A percentile compares a stretch with the other conserved stretches of the same genome.
These are phyloP conservation scores for Habropoda laboriosa DNA, from an alignment of 1,140 invertebrate species.

Conservation along the genomic window DNA sequence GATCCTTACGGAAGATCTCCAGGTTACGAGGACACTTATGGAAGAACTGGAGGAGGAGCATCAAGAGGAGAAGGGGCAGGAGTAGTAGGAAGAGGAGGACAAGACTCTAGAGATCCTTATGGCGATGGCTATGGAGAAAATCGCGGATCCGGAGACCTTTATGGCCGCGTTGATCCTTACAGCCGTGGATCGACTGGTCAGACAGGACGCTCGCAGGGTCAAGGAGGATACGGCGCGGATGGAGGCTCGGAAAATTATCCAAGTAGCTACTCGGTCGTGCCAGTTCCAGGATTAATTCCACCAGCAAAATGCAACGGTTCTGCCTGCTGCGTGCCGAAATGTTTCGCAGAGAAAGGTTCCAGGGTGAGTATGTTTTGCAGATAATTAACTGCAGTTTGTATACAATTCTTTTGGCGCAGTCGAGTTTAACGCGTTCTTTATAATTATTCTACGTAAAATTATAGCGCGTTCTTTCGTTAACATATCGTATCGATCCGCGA, in stretches of 20 bases:
- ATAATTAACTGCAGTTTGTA: too few species aligned
- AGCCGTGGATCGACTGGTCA: not conserved
- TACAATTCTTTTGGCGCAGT: too few species aligned
- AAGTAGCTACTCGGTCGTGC: constrained; percentile 80
- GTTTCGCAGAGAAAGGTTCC: constrained; percentile 96
- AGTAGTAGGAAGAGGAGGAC: not conserved
- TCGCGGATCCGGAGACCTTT: not conserved
- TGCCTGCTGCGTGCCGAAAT: constrained; percentile 90
- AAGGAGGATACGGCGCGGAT: constrained; percentile 50
- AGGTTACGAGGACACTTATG: constrained; percentile 31
- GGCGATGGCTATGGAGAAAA: not conserved
- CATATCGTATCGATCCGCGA: too few species aligned
- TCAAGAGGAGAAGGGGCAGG: too few species aligned
- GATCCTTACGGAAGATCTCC: constrained; percentile 48
- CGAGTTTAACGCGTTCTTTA: too few species aligned
- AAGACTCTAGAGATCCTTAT: constrained; percentile 27
- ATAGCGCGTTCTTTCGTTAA: too few species aligned
- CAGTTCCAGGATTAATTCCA: constrained; percentile 81
- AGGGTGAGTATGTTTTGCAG: constrained; percentile 84
- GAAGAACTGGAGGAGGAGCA: not conserved
- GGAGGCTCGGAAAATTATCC: constrained; percentile 71
- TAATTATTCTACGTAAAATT: too few species aligned
- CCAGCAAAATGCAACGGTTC: constrained; percentile 84
- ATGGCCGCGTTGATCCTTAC: not conserved
- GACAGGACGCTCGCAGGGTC: not conserved